Base-by-base conservation (phyloP, 2,888 invertebrate species). In the Pollenia amentaria region DNA sequence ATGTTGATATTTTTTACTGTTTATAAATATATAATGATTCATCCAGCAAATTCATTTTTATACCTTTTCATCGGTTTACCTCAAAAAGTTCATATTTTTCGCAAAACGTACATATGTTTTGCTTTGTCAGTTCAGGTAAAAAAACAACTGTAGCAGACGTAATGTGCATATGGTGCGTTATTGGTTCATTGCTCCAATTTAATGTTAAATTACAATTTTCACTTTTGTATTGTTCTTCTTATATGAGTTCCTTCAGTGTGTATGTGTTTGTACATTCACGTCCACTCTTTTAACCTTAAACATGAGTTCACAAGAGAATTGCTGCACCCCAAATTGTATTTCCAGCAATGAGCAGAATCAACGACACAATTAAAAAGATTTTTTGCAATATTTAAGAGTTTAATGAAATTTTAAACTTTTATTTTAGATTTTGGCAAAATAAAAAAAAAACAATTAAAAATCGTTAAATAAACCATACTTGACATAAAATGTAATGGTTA, bases 131-230 rank as follows among this genome's bases (percentile, higher is more conserved):
- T 62, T 16, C 11, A 3, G 42, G 60, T 14, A 29, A 60, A 12
- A 21, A 65, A 65, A 67, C 29, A 67, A 77, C 16, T 67, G 53
- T 40, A 48, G 38, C 69, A 78, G 69, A 67, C 57, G 46, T 53
- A 65, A 73, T 73, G 55, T 73, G 89, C 89, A 90, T 90, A 88
- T 88, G 88, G 85, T 88, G 78, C 89, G 85, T 88, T 84, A 88
- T 88, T 90, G 90, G 92, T 91, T 91, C 91, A 91, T 91, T 89
- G 91, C 89, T 91, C 92, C 90, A 91, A 91, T 91, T 91, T 91
- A 91, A 91, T 91, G 90, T 90, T 90, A 90, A 89, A 90, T 88
- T 87, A 84, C 82, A 85, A 70, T 88, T 84, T 87, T 77, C 81
- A 84, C 75, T 80, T 80, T 51, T 48, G 46, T 46, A 46, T 67